phyloP scores from a whole-genome alignment of 2,888 invertebrate species.

The Metallyticus violacea region DNA sequence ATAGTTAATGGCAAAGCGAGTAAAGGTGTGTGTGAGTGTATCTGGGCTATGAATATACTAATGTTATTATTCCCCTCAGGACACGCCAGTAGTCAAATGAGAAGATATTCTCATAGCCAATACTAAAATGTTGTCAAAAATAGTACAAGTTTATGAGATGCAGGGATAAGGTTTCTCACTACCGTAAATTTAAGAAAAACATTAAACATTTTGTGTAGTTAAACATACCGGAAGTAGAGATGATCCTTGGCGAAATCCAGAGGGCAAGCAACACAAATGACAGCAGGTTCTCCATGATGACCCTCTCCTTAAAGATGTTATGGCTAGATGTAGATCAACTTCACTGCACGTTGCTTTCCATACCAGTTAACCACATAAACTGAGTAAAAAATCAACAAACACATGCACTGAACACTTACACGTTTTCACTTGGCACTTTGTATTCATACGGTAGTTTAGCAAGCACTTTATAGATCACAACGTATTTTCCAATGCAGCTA shows the following conservation, averaged over 20 bases:
- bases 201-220: background rate
- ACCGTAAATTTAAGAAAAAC: too few relatives aligned
- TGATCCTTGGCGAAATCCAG: background rate
- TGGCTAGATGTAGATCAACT: background rate
- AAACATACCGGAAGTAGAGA: background rate
- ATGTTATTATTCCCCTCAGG: too few relatives aligned
- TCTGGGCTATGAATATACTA: too few relatives aligned
- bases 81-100: too few relatives aligned
- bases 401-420: background rate
- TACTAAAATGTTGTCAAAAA: too few relatives aligned
- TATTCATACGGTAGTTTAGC: background rate
- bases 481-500: too few relatives aligned
- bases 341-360: background rate
- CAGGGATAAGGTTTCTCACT: too few relatives aligned
- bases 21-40: too few relatives aligned
- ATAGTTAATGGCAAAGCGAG: too few relatives aligned
- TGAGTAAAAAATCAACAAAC: background rate
- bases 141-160: too few relatives aligned
- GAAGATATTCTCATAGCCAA: too few relatives aligned
- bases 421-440: background rate
- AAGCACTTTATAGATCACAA: too few relatives aligned
- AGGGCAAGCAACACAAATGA: background rate
- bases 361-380: background rate
- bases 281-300: background rate
- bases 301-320: background rate